Base-by-base conservation (phyloP, 64 coral and sea anemone genomes). In the Pocillopora damicornis region DNA sequence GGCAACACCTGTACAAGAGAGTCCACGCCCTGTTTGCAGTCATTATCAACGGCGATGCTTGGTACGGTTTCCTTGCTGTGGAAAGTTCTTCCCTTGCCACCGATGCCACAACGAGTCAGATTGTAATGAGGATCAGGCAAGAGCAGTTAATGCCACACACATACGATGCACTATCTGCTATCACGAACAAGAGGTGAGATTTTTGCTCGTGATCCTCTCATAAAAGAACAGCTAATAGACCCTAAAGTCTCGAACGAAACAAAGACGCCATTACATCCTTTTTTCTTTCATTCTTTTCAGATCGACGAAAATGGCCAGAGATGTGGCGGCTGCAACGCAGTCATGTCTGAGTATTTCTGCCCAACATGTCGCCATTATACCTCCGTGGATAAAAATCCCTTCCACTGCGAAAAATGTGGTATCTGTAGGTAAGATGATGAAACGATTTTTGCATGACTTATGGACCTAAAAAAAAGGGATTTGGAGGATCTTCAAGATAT, bases 271-370 rank as follows among this genome's bases (percentile, higher is more conserved):
- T 9, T n/a, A 5, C 0, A 45, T 66, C 9, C 15, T 82, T 15
- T 15, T 59, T 37, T 57, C 72, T 51, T 23, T 71, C 0, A 73
- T 57, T 72, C 4, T 37, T 11, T 85, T n/a, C n/a, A 85, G 81
- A 85, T 85, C 16, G 81, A 85, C 22, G 61, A 89, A 84, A 37
- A 89, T 30, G 71, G 86, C 35, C 79, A 89, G 13, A 57, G 9
- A 15, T 95, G 94, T 63, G 22, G 64, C 25, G 77, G 38, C 7
- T 95, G 94, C 75, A 86, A 86, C n/a, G 86, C 64, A 17, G 76
- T 85, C 73, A 61, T 95, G 60, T 45, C 94, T 12, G 90, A 88
- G 20, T 95, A 92, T 75, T 95, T 92, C 23, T 95, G 94, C 56
- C n/a, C 64, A 13, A 89, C 83, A 17, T 95, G 94, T 51, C 92